Evolutionary conservation across 2,113 vertebrate species (phyloP), one percentile per base, ranked within the genome.

Genomic region (Takifugu flavidus): DNA sequence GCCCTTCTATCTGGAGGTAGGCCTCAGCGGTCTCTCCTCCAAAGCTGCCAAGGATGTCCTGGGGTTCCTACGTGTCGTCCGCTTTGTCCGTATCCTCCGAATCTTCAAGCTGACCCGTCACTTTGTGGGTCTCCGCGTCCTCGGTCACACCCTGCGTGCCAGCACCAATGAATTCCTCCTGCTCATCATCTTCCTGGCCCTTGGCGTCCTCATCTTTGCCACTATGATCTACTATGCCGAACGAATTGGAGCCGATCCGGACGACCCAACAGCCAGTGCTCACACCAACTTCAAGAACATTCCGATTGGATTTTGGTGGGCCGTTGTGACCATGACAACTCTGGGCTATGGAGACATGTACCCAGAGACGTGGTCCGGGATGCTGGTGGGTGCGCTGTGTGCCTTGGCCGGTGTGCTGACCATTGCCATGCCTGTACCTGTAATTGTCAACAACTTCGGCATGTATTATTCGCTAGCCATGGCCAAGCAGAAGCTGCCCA

Each of bases 171-270:
- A 98, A 70, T 98, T 98, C 87, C 89, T 98, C 31, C 90, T 98
- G 12, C 91, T 98, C 6, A 95, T 98, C 75, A 98, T 98, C 78
- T 98, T 98, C 87, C 80, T 98, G 3, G 95, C 95, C 84, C 71
- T 98, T 0, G 96, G 96, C 0, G 95, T 98, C 7, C 85, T 98
- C 51, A 98, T 98, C 70, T 98, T 98, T 7, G 96, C 96, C 91
- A 98, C 96, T 27, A 97, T 98, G 96, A 98, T 98, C 74, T 98
- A 97, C 75, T 98, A 98, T 8, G 96, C 96, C 0, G 96, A 98
- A 34, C 82, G 96, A 55, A 96, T 97, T 11, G 96, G 95, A 3
- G 95, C 96, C 0, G 89, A 91, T 34, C 95, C 95, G 0, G 89
- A 91, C 0, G 96, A 98, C 87, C 92, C 94, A 14, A 93, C 94